Base-by-base conservation (phyloP, 2,113 vertebrate species). In the Sebastes schlegelii region DNA sequence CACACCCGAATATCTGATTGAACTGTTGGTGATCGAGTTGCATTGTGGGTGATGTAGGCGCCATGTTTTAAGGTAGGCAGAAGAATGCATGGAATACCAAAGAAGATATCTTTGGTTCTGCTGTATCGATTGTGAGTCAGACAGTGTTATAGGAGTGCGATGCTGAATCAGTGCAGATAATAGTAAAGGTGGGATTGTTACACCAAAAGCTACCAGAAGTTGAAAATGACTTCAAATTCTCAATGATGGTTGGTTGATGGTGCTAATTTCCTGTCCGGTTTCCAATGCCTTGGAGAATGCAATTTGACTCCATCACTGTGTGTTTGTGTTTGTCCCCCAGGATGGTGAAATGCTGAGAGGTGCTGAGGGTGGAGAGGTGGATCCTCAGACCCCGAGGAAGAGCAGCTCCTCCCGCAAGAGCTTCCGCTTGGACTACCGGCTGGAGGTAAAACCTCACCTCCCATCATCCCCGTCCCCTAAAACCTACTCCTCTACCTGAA, bases 371-470 rank as follows among this genome's bases (percentile, higher is more conserved):
- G 90, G 85, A 62, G 66, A 60, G 5, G 75, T 43, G 7, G 60
- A 52, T 71, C 23, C 67, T 69, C 78, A 23, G 21, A 71, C 77
- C 0, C 73, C 19, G 5, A 89, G 91, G 80, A 93, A 91, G 88
- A 90, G 83, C 55, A 93, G 83, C 85, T 92, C 93, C 0, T 91
- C 90, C 40, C 89, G 93, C 62, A 93, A 93, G 79, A 93, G 92
- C 64, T 94, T 93, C 79, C 91, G 92, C 3, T 66, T 94, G 34
- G 93, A 94, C 64, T 93, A 93, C 88, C 75, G 93, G 6, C 74
- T 93, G 26, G 92, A 94, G 91, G 93, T 93, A 48, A 64, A 34
- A 42, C 21, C 2, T 57, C 26, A 16, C 13, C 34, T 62, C n/a
- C 52, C 0, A 11, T 73, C 62, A 65, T 26, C 17, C 0, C 49